Base-by-base conservation (phyloP, 30 jellyfish, hydroid and myxozoan species). In the Cassiopea xamachana region DNA sequence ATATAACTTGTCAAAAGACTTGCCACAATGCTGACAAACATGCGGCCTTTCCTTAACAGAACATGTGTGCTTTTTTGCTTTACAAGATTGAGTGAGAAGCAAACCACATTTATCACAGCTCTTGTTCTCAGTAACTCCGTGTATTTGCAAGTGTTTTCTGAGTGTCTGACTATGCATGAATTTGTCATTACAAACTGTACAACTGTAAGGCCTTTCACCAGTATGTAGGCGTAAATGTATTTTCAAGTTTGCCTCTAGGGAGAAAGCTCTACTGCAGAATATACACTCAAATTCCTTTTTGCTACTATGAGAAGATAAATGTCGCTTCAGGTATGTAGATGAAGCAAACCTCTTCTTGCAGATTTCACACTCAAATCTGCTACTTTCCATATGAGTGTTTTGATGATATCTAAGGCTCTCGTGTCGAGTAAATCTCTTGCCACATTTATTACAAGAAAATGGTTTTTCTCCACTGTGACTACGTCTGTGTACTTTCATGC, bases 401-500 rank as follows among this genome's bases (percentile, higher is more conserved):
- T 71, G 77, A 85, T 85, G 92, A 15, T 59, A 50, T 43, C 64
- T 75, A 0, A 70, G 73, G 48, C 73, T 55, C 15, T 46, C 73
- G 0, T 14, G 75, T 45, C 75, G 50, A 10, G 75, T 55, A 75
- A 74, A 86, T 4, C 61, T 50, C 2, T 51, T 60, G 19, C 81
- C 81, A 27, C 92, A 84, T 67, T 45, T 84, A 45, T 55, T 72
- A 84, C 92, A 84, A 68, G 69, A 67, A n/a, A 70, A 84, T 1
- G 92, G 92, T 81, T 84, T 84, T 59, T 73, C 86, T 5, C 79
- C 79, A 2, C 77, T 16, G 48, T 86, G 93, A 47, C 62, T 75
- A 47, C 88, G 47, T 43, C 77, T 61, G 58, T 86, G 93, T 13
- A 49, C 67, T 60, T 47, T 75, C 55, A 86, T 44, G 14, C 67